Base-by-base conservation (phyloP, 1,140 invertebrate genomes). In the Palaemon carinicauda region DNA sequence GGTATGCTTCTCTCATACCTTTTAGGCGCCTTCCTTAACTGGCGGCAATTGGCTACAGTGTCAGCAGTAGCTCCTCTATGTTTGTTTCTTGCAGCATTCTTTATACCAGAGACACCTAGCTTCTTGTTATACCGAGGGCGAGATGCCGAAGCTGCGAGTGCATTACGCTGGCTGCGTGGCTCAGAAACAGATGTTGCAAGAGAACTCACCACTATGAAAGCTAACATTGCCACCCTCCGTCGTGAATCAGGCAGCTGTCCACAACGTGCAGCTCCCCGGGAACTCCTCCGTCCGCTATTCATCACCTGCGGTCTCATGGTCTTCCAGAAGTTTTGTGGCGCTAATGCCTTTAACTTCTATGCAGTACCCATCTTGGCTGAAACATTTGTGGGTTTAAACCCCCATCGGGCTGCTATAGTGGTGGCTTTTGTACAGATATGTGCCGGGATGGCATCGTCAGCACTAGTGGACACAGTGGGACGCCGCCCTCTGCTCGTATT, bases 271-370 rank as follows among this genome's bases (percentile, higher is more conserved):
- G 75, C 87, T 54, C 93, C 93, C 75, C 87, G 89, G 52, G 89
- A 89, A 21, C 83, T 91, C 77, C 21, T 90, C 78, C 93, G 94
- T 88, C 95, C 95, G 17, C 94, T 96, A 19, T 92, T 95, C 79
- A 96, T 96, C 82, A 96, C 95, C 1, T 96, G 96, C 91, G 95
- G 95, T 1, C 91, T 96, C 73, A 96, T 96, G 95, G 95, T 96
- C 92, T 96, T 97, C 91, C 95, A 96, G 90, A 93, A 95, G 83
- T 96, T 96, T 90, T 95, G 95, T 80, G 96, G 96, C 19, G 95
- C 95, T 17, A 95, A 96, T 89, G 94, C 96, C 24, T 96, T 96
- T 91, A 95, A 94, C 91, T 96, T 96, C 90, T 96, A 96, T 91
- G 95, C 96, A 27, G 96, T 96, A 4, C 93, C 94, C 74, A 95